Conservation (phyloP, 1,140 invertebrate species). For the Apocrypta bakeri region DNA sequence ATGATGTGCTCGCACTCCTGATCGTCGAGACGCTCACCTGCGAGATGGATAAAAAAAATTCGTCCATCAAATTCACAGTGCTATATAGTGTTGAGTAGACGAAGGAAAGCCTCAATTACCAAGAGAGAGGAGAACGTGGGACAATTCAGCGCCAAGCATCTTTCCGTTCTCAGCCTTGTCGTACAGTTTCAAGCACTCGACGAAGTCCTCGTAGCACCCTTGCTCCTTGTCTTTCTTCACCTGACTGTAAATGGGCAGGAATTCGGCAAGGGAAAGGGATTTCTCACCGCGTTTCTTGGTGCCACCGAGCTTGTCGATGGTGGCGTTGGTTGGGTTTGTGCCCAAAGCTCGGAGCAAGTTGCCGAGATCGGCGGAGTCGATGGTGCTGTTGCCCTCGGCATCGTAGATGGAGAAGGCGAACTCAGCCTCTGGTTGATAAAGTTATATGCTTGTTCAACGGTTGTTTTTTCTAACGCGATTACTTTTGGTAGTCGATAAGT, state of each 20-base stretch:
- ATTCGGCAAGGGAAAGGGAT: constrained; percentile 90
- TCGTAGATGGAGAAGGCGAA: constrained; percentile 94
- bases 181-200: constrained; percentile 99
- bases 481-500: too few species aligned
- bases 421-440: constrained; percentile 79
- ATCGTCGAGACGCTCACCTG: constrained; percentile 91
- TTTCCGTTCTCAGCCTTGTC: constrained; percentile 98
- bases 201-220: constrained; percentile 98
- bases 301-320: constrained; percentile 94
- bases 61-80: neutral
- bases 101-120: constrained; percentile 78
- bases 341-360: constrained; percentile 94
- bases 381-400: constrained; percentile 86
- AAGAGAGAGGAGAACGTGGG: constrained; percentile 95
- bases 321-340: constrained; percentile 93
- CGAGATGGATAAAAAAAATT: neutral
- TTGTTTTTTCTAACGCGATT: neutral
- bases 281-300: constrained; percentile 96
- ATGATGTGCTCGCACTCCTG: constrained; percentile 88
- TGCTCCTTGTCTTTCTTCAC: constrained; percentile 98
- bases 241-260: constrained; percentile 97
- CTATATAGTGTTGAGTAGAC: too few species aligned
- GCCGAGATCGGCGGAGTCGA: constrained; percentile 91
- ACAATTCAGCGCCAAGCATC: constrained; percentile 97
- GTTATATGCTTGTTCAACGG: neutral